phyloP scores from a whole-genome alignment of 2,888 invertebrate genomes.

The Lasioglossum leucozonium region DNA sequence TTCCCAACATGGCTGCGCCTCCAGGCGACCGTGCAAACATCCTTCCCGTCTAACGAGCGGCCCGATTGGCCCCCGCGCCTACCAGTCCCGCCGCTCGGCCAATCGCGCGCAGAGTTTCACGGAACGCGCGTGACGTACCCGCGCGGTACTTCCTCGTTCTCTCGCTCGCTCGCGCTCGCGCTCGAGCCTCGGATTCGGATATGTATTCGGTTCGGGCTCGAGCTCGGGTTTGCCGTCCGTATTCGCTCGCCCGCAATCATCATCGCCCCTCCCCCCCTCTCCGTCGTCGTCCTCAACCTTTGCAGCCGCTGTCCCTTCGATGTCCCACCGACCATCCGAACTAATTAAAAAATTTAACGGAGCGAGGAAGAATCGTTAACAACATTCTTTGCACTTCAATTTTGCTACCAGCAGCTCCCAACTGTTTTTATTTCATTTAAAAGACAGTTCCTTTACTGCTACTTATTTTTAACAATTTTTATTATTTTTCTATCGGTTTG shows the following conservation, averaged over 20 bases:
- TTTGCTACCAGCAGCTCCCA: too few relatives aligned
- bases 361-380: too few relatives aligned
- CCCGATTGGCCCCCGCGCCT: constrained; percentile 64
- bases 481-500: too few relatives aligned
- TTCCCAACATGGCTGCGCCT: constrained; percentile 83
- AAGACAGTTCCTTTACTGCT: too few relatives aligned
- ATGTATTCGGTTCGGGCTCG: not conserved
- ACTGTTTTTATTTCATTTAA: too few relatives aligned
- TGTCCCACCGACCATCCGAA: too few relatives aligned
- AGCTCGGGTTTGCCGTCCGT: not conserved
- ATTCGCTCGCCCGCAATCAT: constrained; percentile 33
- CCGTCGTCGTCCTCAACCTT: too few relatives aligned
- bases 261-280: too few relatives aligned
- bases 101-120: constrained; percentile 58
- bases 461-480: too few relatives aligned
- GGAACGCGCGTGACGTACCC: constrained; percentile 49
- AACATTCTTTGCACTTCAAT: too few relatives aligned
- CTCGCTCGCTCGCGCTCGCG: constrained; percentile 31
- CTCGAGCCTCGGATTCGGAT: not conserved
- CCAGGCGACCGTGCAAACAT: constrained; percentile 80
- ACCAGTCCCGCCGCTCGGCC: constrained; percentile 32
- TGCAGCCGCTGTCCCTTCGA: too few relatives aligned
- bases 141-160: constrained; percentile 58
- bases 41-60: constrained; percentile 67
- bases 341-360: too few relatives aligned